Evolutionary conservation across 37 sponge, comb jelly and placozoan species (phyloP).

Genomic region (Aplysina aerophoba): DNA sequence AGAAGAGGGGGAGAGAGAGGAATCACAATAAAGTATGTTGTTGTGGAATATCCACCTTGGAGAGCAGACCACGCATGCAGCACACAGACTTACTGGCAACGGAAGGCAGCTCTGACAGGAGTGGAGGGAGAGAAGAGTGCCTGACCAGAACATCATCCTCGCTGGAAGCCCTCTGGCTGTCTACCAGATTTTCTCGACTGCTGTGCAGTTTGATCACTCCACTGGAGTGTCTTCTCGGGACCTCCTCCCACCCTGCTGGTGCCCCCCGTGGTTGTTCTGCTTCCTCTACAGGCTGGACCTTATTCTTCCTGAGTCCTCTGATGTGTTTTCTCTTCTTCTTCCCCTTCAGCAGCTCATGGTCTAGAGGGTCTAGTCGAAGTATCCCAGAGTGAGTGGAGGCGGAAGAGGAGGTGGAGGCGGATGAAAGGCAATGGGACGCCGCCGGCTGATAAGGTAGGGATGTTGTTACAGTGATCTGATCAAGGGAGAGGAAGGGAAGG

Average conservation of each 20-base stretch:
- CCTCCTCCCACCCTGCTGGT: neutral
- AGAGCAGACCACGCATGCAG: neutral
- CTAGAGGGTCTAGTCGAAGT: slow-evolving; percentile 8
- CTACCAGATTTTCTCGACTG: neutral
- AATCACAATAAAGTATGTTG: neutral
- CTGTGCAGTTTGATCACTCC: slow-evolving; percentile 14
- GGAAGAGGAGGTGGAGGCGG: too few relatives aligned
- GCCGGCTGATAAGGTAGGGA: too few relatives aligned
- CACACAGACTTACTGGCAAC: neutral
- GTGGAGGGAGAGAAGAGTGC: neutral
- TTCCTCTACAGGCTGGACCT: too few relatives aligned
- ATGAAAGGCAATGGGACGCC: too few relatives aligned
- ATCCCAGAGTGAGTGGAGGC: too few relatives aligned
- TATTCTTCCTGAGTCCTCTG: too few relatives aligned
- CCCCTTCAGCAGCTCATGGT: neutral
- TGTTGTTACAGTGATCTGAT: too few relatives aligned
- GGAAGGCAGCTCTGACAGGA: neutral
- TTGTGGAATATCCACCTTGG: neutral
- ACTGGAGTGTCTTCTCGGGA: neutral
- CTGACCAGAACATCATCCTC: neutral
- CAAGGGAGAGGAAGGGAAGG: too few relatives aligned
- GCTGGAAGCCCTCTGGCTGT: neutral
- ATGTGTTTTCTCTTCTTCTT: neutral
- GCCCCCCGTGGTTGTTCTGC: too few relatives aligned
- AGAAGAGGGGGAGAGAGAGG: neutral